Conservation (phyloP, 2,888 invertebrate species). For the Melieria omissa region DNA sequence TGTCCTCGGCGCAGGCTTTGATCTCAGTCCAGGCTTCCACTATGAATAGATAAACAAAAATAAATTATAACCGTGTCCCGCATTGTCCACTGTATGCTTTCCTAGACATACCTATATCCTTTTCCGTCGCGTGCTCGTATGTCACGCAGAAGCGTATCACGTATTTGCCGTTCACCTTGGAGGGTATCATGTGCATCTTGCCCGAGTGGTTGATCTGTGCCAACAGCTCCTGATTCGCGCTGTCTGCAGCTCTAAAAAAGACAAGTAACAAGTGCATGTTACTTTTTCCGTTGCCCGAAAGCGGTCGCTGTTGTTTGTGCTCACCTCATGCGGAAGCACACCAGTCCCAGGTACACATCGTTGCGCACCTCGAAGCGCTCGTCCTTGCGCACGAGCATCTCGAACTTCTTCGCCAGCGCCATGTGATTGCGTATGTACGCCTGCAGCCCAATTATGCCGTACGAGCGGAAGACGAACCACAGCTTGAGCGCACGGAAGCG, state of each 20-base stretch:
- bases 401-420: conserved; percentile 80
- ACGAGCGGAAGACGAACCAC: conserved; percentile 87
- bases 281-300: neutral
- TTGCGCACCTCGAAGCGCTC: conserved; percentile 81
- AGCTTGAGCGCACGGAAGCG: conserved; percentile 87
- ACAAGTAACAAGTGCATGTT: conserved; percentile 1
- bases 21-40: conserved; percentile 75
- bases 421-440: conserved; percentile 86
- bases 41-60: conserved; percentile 39
- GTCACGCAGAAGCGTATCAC: conserved; percentile 84
- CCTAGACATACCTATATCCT: conserved; percentile 70
- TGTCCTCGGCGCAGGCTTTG: conserved; percentile 71
- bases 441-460: conserved; percentile 85
- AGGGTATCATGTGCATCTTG: conserved; percentile 87
- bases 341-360: conserved; percentile 79
- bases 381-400: conserved; percentile 75
- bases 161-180: conserved; percentile 79
- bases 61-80: neutral
- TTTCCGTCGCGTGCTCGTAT: conserved; percentile 79
- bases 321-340: conserved; percentile 77
- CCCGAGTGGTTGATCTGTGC: conserved; percentile 86
- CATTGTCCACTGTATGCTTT: neutral
- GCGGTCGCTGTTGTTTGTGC: conserved; percentile 13
- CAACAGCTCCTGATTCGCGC: conserved; percentile 79
- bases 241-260: conserved; percentile 72